Percentiles rank a stretch among this genome's conserved stretches.
Conservation (phyloP, 2,113 vertebrate genomes). For the Atrichornis clamosus region DNA sequence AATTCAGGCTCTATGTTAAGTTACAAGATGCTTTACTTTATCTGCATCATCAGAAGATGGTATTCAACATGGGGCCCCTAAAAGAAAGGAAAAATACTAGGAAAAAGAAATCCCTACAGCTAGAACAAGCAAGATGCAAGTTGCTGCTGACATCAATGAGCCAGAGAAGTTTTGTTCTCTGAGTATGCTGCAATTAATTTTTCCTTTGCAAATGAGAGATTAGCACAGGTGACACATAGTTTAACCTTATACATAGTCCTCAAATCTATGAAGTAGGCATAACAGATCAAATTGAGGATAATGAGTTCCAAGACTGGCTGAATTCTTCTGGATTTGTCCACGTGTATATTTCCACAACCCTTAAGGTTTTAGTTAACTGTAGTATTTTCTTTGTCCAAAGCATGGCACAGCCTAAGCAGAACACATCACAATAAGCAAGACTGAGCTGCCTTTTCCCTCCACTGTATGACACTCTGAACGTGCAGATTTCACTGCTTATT, state of each 20-base stretch:
- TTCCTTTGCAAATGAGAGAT: neutral
- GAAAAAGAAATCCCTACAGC: neutral
- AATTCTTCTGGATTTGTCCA: neutral
- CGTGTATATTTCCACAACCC: neutral
- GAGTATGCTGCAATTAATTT: neutral
- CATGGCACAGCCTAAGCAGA: neutral
- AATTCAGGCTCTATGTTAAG: neutral
- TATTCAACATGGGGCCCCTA: neutral
- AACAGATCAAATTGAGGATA: neutral
- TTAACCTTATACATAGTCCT: neutral
- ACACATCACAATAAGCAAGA: neutral
- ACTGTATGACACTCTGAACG: accelerated
- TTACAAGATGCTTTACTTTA: neutral
- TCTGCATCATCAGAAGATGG: neutral
- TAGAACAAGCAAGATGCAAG: neutral
- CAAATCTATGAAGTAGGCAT: neutral
- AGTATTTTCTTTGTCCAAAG: neutral
- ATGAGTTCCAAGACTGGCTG: neutral
- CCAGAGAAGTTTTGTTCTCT: neutral
- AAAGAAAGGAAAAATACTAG: neutral
- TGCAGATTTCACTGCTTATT: neutral
- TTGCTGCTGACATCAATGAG: neutral
- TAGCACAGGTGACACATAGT: neutral
- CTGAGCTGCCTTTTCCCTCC: neutral
- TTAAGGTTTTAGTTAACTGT: neutral